A percentile compares a stretch with the other conserved stretches of the same genome.
Evolutionary conservation across 2,113 vertebrate species (phyloP).

Genomic region (Lethenteron reissneri): DNA sequence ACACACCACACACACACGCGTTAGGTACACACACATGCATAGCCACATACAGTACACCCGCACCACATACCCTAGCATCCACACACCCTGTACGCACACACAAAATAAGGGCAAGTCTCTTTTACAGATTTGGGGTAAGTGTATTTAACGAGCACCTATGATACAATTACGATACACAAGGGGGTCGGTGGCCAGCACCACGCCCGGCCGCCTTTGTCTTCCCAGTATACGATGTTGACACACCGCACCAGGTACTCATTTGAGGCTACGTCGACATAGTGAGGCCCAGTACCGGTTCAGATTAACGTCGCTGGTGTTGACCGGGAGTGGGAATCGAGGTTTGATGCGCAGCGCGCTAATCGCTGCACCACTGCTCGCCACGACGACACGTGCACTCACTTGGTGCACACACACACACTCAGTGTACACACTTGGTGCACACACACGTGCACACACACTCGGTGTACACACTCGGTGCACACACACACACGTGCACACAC

Average conservation of each 20-base stretch:
- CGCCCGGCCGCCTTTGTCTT: neutral
- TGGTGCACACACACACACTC: too few species aligned
- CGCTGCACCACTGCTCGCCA: neutral
- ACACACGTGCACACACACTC: too few species aligned
- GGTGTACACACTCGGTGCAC: too few species aligned
- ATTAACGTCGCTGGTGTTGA: neutral
- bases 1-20: slow-evolving; percentile 1
- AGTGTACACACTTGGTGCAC: too few species aligned
- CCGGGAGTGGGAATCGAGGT: neutral
- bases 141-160: neutral
- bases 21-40: neutral
- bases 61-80: neutral
- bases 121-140: neutral
- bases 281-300: neutral
- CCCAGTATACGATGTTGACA: neutral
- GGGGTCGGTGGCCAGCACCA: neutral
- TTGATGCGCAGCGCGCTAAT: neutral
- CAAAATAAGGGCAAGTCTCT: neutral
- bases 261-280: neutral
- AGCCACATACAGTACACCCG: neutral
- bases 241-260: neutral
- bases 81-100: neutral
- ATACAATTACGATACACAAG: neutral
- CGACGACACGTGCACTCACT: too few species aligned
- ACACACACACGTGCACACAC: too few species aligned